Conservation (phyloP, 2,888 invertebrate species). For the Campopleginae sp. region DNA sequence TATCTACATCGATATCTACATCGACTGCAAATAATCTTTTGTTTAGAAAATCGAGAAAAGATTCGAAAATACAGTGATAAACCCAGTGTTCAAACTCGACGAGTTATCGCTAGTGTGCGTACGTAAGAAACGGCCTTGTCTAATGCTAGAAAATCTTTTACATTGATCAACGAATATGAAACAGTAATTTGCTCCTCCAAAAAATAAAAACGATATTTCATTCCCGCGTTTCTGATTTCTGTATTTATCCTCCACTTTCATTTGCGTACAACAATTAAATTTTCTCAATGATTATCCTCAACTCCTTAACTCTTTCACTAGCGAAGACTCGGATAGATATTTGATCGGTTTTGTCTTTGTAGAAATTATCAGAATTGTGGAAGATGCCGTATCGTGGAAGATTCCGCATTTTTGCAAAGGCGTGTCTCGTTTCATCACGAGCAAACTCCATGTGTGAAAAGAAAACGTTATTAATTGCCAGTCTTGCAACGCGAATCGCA, state of each 20-base stretch:
- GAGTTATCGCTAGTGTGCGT: neutral
- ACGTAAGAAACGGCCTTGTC: neutral
- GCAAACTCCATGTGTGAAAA: slow-evolving; percentile 55
- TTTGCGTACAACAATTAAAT: slow-evolving; percentile 10
- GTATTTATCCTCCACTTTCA: slow-evolving; percentile 12
- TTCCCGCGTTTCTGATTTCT: slow-evolving; percentile 9
- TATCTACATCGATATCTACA: neutral
- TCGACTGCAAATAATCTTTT: neutral
- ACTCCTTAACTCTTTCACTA: neutral
- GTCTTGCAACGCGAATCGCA: slow-evolving; percentile 68
- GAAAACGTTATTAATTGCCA: slow-evolving; percentile 65
- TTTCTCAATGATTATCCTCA: slow-evolving; percentile 5
- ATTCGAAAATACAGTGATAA: neutral
- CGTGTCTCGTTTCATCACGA: slow-evolving; percentile 70
- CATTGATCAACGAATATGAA: neutral
- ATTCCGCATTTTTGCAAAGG: slow-evolving; percentile 73
- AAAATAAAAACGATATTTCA: neutral
- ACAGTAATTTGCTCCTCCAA: neutral
- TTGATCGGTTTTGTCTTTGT: neutral
- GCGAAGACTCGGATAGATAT: neutral
- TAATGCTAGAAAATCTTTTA: neutral
- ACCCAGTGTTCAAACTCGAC: neutral
- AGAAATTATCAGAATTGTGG: neutral
- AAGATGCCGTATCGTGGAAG: slow-evolving; percentile 77
- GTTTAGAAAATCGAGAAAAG: neutral